Evolutionary conservation across 35 echinoderm and acorn worm species (phyloP), one percentile per base, ranked within the genome.

Genomic region (Lytechinus variegatus): DNA sequence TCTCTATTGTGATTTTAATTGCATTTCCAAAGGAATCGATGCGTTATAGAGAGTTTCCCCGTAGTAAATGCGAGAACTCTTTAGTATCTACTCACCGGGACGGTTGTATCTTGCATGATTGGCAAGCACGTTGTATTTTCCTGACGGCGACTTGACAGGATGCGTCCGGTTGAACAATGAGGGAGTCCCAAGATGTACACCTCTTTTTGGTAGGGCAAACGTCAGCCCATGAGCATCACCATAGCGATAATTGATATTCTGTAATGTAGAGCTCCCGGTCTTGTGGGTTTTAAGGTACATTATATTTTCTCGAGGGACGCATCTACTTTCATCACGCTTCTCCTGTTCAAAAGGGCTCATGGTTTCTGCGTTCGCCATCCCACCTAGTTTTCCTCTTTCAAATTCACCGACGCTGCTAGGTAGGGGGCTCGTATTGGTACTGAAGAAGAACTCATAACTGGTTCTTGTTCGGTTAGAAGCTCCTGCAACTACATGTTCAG

Each of bases 71-170:
- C 33, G 2, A 44, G 33, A 44, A 2, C 33, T 44, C n/a, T 44
- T 44, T 44, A 44, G 33, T 44, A 44, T 44, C 33, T 44, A 94
- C 95, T 96, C 96, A 96, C 97, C 95, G 87, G 94, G 33, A 87
- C 87, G 96, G 51, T 96, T 94, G 88, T 94, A 98, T 60, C 96
- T 95, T n/a, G 96, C 96, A 57, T 98, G 97, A 86, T 98, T 96
- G 21, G 95, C 96, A 24, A 98, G 54, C 6, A 98, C 96, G 87
- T 98, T 96, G 94, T 98, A 98, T 53, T 92, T 94, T 10, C 96
- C 96, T 52, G 57, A 58, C 13, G 91, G 54, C 3, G 92, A 94
- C 55, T n/a, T 54, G 9, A 94, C 13, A 0, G 92, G 91, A 94
- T 91, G 96, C n/a, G 72, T 95, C 21, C 61, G 53, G 13, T 89